phyloP scores from a whole-genome alignment of 2,797 vertebrate genomes.

The Pseudomugil gertrudae region DNA sequence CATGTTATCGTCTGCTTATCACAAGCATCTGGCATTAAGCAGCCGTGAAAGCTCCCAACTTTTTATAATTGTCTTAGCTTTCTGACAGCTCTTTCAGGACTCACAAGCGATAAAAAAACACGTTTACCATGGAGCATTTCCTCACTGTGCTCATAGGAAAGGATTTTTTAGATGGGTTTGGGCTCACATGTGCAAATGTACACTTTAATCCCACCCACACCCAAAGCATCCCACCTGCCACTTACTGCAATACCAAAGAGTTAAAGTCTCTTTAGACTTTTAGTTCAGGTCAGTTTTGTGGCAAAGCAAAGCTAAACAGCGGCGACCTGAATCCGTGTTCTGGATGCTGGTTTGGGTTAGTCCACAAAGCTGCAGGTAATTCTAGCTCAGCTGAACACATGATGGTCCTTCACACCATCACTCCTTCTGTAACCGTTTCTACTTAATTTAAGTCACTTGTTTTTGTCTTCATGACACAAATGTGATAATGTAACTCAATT shows the following conservation, averaged over 20 bases:
- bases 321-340: constrained; percentile 18
- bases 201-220: neutral
- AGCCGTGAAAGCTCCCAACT: constrained; percentile 52
- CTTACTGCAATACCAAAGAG: too few species aligned
- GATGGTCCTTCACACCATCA: neutral
- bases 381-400: constrained; percentile 5
- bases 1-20: constrained; percentile 53
- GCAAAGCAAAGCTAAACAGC: constrained; percentile 6
- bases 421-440: constrained; percentile 18
- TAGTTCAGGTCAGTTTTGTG: constrained; percentile 9
- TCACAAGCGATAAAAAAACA: constrained; percentile 46
- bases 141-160: constrained; percentile 28
- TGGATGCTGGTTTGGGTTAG: constrained; percentile 5
- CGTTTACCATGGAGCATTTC: constrained; percentile 39
- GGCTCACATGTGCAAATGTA: constrained; percentile 8
- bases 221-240: too few species aligned
- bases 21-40: constrained; percentile 64
- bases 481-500: neutral
- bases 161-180: neutral
- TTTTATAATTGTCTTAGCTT: constrained; percentile 61
- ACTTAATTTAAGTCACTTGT: constrained; percentile 1
- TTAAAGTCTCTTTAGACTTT: constrained; percentile 16
- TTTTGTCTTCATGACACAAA: constrained; percentile 5
- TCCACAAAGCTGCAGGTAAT: constrained; percentile 13
- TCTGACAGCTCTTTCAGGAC: constrained; percentile 54